A percentile compares a stretch with the other conserved stretches of the same genome.
Evolutionary conservation across 2,113 vertebrate genomes (phyloP).

Genomic region (Limnothrissa miodon): DNA sequence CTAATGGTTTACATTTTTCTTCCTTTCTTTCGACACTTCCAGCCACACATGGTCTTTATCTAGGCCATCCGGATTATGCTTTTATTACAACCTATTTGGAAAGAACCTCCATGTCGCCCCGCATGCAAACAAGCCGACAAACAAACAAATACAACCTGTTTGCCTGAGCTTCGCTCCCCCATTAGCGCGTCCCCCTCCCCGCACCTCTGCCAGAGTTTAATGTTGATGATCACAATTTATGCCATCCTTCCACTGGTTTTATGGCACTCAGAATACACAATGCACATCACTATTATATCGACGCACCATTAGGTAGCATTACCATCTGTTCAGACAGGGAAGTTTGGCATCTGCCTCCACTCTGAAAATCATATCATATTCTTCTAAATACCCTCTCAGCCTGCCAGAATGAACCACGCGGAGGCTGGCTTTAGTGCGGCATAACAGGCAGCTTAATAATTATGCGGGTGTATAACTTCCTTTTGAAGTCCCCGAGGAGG

Average conservation of each 20-base stretch:
- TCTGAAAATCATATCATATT: slow-evolving; percentile 45
- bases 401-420: slow-evolving; percentile 36
- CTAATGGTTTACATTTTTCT: slow-evolving; percentile 14
- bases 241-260: slow-evolving; percentile 88
- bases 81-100: slow-evolving; percentile 8
- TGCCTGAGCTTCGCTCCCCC: slow-evolving; percentile 37
- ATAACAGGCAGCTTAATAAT: slow-evolving; percentile 35
- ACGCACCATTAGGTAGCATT: slow-evolving; percentile 87
- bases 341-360: slow-evolving; percentile 84
- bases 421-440: background rate
- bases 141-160: slow-evolving; percentile 37
- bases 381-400: slow-evolving; percentile 37
- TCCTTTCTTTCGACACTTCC: background rate
- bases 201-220: slow-evolving; percentile 81
- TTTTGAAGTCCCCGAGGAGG: background rate
- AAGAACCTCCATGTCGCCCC: background rate
- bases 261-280: slow-evolving; percentile 90
- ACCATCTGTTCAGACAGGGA: slow-evolving; percentile 86
- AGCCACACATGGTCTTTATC: background rate
- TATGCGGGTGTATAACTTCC: slow-evolving; percentile 25
- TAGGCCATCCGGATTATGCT: background rate
- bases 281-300: slow-evolving; percentile 88
- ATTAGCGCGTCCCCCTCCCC: slow-evolving; percentile 33
- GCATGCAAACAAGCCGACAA: slow-evolving; percentile 30
- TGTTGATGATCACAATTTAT: slow-evolving; percentile 93